Evolutionary conservation across 2,797 vertebrate genomes (phyloP), one percentile per base, ranked within the genome.

Genomic region (Euthynnus affinis): DNA sequence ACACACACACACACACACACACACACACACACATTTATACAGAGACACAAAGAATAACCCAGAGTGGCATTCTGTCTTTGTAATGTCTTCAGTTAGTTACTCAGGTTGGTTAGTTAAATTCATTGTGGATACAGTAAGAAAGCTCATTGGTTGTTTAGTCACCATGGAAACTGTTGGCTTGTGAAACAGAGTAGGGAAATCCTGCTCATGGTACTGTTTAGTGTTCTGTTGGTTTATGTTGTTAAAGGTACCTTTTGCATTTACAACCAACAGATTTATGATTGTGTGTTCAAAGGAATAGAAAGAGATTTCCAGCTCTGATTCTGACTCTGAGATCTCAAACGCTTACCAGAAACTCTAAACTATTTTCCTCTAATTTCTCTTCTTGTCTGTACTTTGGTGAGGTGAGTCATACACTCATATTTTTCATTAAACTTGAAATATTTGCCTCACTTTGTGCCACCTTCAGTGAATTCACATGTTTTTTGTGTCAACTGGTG

Each of bases 131-230:
- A 22, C n/a, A 15, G 23, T 53, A 63, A 56, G 56, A 40, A 40
- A 23, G 29, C 57, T 71, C 13, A 77, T 63, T 72, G 82, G 56
- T 9, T 60, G 32, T 37, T 59, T 8, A 34, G 61, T 81, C 49
- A 58, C 80, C 71, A 82, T 85, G 74, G 82, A 83, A 87, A 81
- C 74, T 42, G n/a, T 0, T 34, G 37, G 59, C 42, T 55, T 68
- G 57, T 58, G 60, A 65, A 64, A 40, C 44, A n/a, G 29, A 56
- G 25, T 42, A n/a, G 17, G 12, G 8, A 32, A 34, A 55, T 42
- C 0, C 14, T 15, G 51, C 15, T 52, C 6, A 1, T 59, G 52
- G 20, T 29, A 8, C 74, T 23, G 29, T 56, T 73, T 1, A 2
- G 2, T 32, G 18, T 44, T 48, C 42, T 32, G 63, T 53, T 61